Base-by-base conservation (phyloP, 2,797 vertebrate genomes). In the Xerus rutilus region DNA sequence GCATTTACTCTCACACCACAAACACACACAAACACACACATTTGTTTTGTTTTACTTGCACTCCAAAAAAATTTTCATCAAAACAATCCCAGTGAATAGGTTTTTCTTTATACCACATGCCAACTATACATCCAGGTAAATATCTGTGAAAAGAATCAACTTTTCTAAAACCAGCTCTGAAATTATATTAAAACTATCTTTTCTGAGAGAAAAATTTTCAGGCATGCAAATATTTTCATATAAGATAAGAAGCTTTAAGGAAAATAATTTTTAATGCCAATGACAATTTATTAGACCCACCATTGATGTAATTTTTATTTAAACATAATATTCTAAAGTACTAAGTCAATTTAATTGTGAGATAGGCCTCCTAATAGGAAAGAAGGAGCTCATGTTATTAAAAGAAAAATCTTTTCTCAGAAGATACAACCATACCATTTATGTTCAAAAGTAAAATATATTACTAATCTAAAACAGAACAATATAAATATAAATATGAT, bases 181-280 rank as follows among this genome's bases (percentile, higher is more conserved):
- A 92, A 89, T 74, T 21, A 76, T 77, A 77, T 17, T 49, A 62
- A 72, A 89, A 59, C 23, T 67, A 15, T 49, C 2, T 15, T 39
- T 82, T 81, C 18, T 72, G 23, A n/a, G 54, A 86, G 1, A 17
- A 1, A 69, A 77, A n/a, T 49, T 47, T 81, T 77, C 18, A 94
- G 7, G 8, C 28, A 67, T 54, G 14, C 11, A 39, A 83, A 39
- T 70, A 79, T 88, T 59, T 91, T 69, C 12, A 65, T 23, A 45
- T 43, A 57, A 43, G 1, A 52, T 28, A 82, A 54, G 30, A 62
- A 82, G 2, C 6, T 72, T 84, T 78, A 47, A 91, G 30, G 32
- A 39, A 81, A 32, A 2, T 47, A 77, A 82, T 67, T 96, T 83
- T 81, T 59, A 88, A 96, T 91, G 72, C 69, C 8, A 76, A 13